Evolutionary conservation across 2,888 invertebrate genomes (phyloP), one percentile per base, ranked within the genome.

Genomic region (Hirtodrosophila cameraria): DNA sequence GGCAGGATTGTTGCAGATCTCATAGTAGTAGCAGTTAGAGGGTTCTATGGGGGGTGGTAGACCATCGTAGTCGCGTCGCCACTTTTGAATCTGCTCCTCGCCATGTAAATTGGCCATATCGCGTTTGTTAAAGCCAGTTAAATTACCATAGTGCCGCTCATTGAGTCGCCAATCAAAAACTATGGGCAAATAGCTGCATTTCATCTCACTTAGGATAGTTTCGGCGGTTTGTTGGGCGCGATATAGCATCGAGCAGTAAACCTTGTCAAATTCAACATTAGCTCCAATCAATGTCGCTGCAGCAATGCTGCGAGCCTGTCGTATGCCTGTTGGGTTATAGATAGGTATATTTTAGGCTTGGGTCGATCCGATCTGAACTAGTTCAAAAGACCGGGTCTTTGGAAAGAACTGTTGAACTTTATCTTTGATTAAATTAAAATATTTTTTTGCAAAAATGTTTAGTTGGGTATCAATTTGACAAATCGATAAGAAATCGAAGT

Each of bases 51-150:
- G 92, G 25, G 97, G 97, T 15, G 97, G 97, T 1, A 95, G 94
- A 1, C 94, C 93, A 78, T 96, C 96, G 75, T 94, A 97, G 77
- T 96, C 96, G 61, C 97, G 93, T 69, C 97, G 93, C 97, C 97
- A 97, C 78, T 95, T 94, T 91, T 95, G 94, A 6, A 97, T 96
- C 92, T 96, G 95, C 42, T 94, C 94, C 88, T 96, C 96, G 8
- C 97, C 97, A 90, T 95, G 97, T 88, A 95, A 95, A 48, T 94
- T 94, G 43, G 96, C 96, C 13, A 96, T 95, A 90, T 96, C 96
- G 0, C 95, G 93, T 89, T 97, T 97, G 87, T 97, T 95, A 61
- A 96, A 92, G 1, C 97, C 97, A 8, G 96, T 97, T 4, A 97
- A 92, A 31, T 95, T 95, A 45, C 97, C 97, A 83, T 97, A 97